Base-by-base conservation (phyloP, 1,140 invertebrate species). In the Nylanderia fulva region DNA sequence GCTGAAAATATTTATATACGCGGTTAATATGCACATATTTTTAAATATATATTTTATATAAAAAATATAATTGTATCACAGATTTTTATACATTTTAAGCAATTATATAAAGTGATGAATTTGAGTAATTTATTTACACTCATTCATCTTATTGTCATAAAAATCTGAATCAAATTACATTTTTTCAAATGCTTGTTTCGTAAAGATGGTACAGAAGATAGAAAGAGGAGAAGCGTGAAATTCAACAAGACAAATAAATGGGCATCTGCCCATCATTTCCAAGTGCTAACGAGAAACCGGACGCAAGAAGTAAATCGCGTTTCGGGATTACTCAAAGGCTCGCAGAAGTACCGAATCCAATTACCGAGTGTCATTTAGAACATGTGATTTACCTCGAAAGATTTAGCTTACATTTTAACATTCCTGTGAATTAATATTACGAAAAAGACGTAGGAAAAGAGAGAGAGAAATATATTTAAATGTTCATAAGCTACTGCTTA, bases 241-340 rank as follows among this genome's bases (percentile, higher is more conserved):
- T 76, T 27, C 13, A 63, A 1, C 33, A 58, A 48, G 39, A 60
- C n/a, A 54, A 21, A 66, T 74, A 18, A 36, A 15, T n/a, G 29
- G 39, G 66, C 80, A 86, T 72, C 83, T 87, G 85, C 29, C 61
- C n/a, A 45, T 82, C 36, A 66, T 39, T 85, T 85, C 36, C 74
- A 36, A 27, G 63, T 76, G 74, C 24, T 39, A 63, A 24, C 11
- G 74, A 27, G 56, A 63, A 76, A 76, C 54, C 61, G 33, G 72
- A 75, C 56, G 63, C 24, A 42, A 76, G 74, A 39, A 36, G 63
- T 58, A 39, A 45, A 63, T 11, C 74, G 7, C 58, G 52, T 72
- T 74, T 74, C 52, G 18, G 27, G 36, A 61, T 63, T 58, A 36
- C 33, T 74, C 52, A 74, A 58, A 63, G 72, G 56, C 77, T 77